Percentiles rank a stretch among this genome's conserved stretches.
Evolutionary conservation across 2,888 invertebrate species (phyloP).

Genomic region (Drosophila silvestris): DNA sequence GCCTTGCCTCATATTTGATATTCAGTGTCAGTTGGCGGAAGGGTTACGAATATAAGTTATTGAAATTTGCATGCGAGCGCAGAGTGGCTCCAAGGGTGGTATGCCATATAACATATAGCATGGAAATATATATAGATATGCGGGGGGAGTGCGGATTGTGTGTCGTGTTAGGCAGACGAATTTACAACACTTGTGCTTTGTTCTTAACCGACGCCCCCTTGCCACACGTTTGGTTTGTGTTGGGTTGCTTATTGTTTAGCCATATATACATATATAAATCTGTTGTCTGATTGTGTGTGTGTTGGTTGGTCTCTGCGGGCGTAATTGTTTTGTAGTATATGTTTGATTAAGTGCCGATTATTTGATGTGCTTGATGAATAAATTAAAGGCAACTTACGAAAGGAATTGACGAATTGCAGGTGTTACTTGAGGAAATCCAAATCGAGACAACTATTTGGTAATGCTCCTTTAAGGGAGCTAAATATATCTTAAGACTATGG

Average conservation of each 20-base stretch:
- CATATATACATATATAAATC: constrained; percentile 50
- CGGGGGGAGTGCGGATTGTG: background rate
- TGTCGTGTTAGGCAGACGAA: constrained; percentile 27
- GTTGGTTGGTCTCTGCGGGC: constrained; percentile 31
- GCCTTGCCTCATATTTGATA: constrained; percentile 75
- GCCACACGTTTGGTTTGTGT: background rate
- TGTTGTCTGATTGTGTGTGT: constrained; percentile 22
- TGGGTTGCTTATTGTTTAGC: constrained; percentile 69
- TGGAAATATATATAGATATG: background rate
- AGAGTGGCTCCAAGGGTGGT: constrained; percentile 29
- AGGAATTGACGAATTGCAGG: background rate
- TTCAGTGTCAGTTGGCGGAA: constrained; percentile 78
- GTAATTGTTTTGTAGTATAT: constrained; percentile 54
- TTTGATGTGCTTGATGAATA: constrained; percentile 9
- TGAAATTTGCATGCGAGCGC: constrained; percentile 77
- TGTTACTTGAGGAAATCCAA: background rate
- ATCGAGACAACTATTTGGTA: background rate
- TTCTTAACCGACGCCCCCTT: background rate
- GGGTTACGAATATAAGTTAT: constrained; percentile 78
- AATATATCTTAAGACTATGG: background rate
- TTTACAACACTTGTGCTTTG: constrained; percentile 53
- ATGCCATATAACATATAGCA: background rate
- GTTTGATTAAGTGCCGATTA: constrained; percentile 44
- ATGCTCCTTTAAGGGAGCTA: background rate
- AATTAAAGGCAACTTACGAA: background rate